Evolutionary conservation across 2,113 vertebrate genomes (phyloP), one percentile per base, ranked within the genome.

Genomic region (Elephas maximus): DNA sequence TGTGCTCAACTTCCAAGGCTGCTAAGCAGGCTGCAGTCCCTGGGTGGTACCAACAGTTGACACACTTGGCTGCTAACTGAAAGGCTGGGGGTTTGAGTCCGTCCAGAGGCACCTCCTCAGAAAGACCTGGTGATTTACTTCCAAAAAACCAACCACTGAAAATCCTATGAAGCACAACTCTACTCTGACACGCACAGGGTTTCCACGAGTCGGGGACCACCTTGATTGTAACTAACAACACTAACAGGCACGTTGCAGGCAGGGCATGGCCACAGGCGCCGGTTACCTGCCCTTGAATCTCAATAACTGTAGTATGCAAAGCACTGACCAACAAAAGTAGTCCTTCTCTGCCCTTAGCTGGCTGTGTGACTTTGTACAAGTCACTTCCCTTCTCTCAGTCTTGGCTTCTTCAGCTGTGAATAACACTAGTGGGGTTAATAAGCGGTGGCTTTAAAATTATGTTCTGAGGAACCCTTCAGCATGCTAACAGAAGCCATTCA

Each of bases 321-420:
- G 45, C 20, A 26, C 18, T 24, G 7, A 18, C 41, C 1, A 65
- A 30, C 37, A 20, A 53, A 4, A 1, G 30, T 8, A 12, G 8
- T 53, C 33, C 69, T 10, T 60, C 18, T 44, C 33, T 30, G 77
- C 57, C 23, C 15, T 45, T 44, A 2, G 4, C 21, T 53, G 84
- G 45, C 81, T 92, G 88, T 76, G 92, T 87, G 93, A 53, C 82
- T 93, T 65, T 94, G 91, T 30, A 37, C 28, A 48, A 62, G 41
- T 73, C 41, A 26, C 78, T 90, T 77, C 33, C 71, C 97, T 26
- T 96, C 69, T 82, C 93, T 96, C 79, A 48, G 57, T 20, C 53
- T 57, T 57, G 53, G 53, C 53, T 67, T 77, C 33, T 83, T 89
- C 30, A 4, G 63, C 21, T 23, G 17, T 33, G 37, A 84, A 48